Base-by-base conservation (phyloP, 2,113 vertebrate species). In the Mola mola region DNA sequence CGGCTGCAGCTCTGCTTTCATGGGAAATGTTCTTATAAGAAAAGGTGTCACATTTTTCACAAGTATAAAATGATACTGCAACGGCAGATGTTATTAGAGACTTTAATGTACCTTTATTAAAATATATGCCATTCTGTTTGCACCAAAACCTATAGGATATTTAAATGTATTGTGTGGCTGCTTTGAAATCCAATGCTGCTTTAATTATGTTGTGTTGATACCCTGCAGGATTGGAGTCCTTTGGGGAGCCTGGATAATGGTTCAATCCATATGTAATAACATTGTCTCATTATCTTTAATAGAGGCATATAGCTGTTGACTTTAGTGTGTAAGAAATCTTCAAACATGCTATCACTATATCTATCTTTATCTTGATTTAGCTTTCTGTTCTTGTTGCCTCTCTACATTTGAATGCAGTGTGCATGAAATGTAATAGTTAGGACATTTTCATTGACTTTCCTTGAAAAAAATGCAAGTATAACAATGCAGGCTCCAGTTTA, bases 141-240 rank as follows among this genome's bases (percentile, higher is more conserved):
- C 9, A 41, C n/a, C 59, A 31, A 74, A 65, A 19, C 48, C 59
- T 21, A 77, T 51, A 69, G 44, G 41, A 67, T 78, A 65, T 64
- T 61, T 47, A 48, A 78, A 75, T 64, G 82, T 63, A 65, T 61
- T 64, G 58, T 31, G 56, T 24, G 17, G 47, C 58, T 72, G 67
- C 37, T 66, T 66, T 84, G 69, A 82, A 83, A 67, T 79, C 70
- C 62, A 66, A 81, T 17, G 16, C 61, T 72, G 57, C 61, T 42
- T 61, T 71, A 83, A 89, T 85, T 82, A 42, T 66, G 57, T 80
- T 76, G 52, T 65, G 61, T 77, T 85, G 77, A 74, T 78, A 71
- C 44, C 50, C 75, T 61, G 57, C 65, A 69, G 75, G 53, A 80
- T 64, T 58, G 38, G 15, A 77, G 37, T 75, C 61, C 65, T 79